phyloP scores from a whole-genome alignment of 1,140 invertebrate species.

The Plectus sambesii region DNA sequence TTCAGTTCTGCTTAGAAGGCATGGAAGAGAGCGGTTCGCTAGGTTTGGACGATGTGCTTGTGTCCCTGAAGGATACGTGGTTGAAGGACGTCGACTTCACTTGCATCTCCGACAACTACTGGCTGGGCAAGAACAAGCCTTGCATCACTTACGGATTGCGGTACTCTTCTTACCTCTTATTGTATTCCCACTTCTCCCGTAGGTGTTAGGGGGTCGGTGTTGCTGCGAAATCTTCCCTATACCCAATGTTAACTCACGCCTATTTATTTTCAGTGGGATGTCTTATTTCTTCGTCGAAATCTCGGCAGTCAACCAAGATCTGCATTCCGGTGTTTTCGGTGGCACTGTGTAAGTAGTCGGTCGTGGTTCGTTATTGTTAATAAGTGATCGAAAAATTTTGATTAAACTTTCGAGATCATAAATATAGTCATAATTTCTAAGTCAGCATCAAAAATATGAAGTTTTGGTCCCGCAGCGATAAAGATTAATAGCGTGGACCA shows the following conservation, averaged over 20 bases:
- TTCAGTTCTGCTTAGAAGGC: slow-evolving; percentile 82
- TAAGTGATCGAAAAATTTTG: too few relatives aligned
- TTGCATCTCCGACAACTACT: slow-evolving; percentile 97
- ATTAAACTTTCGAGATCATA: too few relatives aligned
- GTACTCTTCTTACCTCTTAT: slow-evolving; percentile 31
- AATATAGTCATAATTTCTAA: too few relatives aligned
- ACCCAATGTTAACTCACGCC: too few relatives aligned
- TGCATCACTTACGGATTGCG: slow-evolving; percentile 91
- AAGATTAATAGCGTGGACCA: too few relatives aligned
- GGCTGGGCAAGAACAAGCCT: slow-evolving; percentile 87
- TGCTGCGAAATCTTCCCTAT: too few relatives aligned
- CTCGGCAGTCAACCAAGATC: slow-evolving; percentile 73
- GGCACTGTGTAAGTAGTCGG: slow-evolving; percentile 55
- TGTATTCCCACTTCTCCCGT: too few relatives aligned
- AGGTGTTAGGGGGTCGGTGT: too few relatives aligned
- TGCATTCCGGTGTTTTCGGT: slow-evolving; percentile 89
- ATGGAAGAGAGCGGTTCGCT: slow-evolving; percentile 97
- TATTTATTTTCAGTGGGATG: slow-evolving; percentile 58
- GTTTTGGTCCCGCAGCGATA: too few relatives aligned
- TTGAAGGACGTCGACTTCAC: slow-evolving; percentile 69
- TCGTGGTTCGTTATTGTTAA: neutral
- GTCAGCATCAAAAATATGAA: too few relatives aligned
- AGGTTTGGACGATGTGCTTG: slow-evolving; percentile 76
- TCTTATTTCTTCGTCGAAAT: slow-evolving; percentile 84
- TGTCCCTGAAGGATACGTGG: slow-evolving; percentile 63